Conservation (phyloP, 1,140 invertebrate genomes). For the Nebria ingens region DNA sequence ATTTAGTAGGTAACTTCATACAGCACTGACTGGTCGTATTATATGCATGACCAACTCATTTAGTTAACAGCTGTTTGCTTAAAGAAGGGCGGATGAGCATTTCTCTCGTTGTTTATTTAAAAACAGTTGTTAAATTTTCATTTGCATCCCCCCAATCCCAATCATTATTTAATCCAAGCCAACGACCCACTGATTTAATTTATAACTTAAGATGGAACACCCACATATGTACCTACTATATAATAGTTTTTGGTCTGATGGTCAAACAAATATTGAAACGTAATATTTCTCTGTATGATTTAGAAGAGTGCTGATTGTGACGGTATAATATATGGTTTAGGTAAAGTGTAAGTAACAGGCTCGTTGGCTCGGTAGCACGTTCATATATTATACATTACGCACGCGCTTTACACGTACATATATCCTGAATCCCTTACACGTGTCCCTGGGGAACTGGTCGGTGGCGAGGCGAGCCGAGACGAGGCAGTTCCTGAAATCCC, state of each 20-base stretch:
- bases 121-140: conserved; percentile 1
- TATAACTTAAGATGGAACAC: too few relatives aligned
- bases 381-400: not conserved
- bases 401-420: not conserved
- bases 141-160: not conserved
- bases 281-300: too few relatives aligned
- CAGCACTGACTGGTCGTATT: not conserved
- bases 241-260: too few relatives aligned
- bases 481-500: conserved; percentile 6
- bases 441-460: not conserved
- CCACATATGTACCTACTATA: too few relatives aligned
- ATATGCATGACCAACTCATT: conserved; percentile 5
- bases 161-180: too few relatives aligned
- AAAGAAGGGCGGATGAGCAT: not conserved
- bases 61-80: conserved; percentile 8
- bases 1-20: not conserved
- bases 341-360: too few relatives aligned
- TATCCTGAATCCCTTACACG: conserved; percentile 3
- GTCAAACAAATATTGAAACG: too few relatives aligned
- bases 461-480: not conserved
- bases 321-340: too few relatives aligned
- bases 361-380: too few relatives aligned
- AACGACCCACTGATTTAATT: too few relatives aligned
- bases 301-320: too few relatives aligned
- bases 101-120: not conserved